Conservation (phyloP, 2,113 vertebrate species). For the Bambusicola thoracicus region DNA sequence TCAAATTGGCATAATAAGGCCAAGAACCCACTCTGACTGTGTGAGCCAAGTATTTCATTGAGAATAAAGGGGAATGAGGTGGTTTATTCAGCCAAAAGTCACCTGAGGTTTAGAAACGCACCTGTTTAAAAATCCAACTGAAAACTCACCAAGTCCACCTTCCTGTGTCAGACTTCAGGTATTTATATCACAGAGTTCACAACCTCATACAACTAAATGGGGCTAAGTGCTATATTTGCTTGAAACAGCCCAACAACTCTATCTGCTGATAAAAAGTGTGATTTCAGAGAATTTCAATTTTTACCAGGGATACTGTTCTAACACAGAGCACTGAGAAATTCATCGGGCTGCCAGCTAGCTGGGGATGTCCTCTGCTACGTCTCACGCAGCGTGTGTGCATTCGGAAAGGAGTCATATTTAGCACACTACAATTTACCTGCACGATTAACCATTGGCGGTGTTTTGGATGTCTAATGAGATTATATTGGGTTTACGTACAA, state of each 20-base stretch:
- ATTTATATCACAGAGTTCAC: neutral
- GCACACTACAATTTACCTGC: conserved; percentile 57
- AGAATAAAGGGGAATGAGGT: neutral
- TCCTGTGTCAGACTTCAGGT: neutral
- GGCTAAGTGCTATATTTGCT: neutral
- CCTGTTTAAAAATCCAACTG: neutral
- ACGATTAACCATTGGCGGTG: conserved; percentile 44
- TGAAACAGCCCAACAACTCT: neutral
- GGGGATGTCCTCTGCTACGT: neutral
- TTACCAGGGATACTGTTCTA: neutral
- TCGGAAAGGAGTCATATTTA: conserved; percentile 15
- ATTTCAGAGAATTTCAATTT: conserved; percentile 25
- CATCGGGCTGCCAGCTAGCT: conserved; percentile 10
- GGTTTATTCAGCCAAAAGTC: neutral
- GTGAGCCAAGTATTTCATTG: neutral
- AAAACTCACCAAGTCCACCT: neutral
- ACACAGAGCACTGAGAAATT: conserved; percentile 10
- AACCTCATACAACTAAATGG: fast-evolving
- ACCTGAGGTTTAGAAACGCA: neutral
- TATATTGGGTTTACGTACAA: conserved; percentile 44
- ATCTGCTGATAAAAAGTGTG: neutral
- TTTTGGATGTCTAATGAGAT: conserved; percentile 38
- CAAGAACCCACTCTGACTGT: neutral
- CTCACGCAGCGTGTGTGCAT: neutral
- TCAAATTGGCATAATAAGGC: fast-evolving